Evolutionary conservation across 2,113 vertebrate genomes (phyloP).

Genomic region (rat (Rattus norvegicus)): GRCr8 NC_086031.1:23376501-23377000

Average conservation of each 20-base stretch:
- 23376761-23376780: background rate
- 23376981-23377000: background rate
- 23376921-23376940: constrained; percentile 44
- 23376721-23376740: background rate
- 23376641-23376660: no score
- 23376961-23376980: constrained; percentile 66
- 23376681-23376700: background rate
- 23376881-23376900: background rate
- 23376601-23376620: no score
- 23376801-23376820: constrained; percentile 5
- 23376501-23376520: no score
- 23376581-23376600: no score
- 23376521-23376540: no score
- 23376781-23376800: background rate
- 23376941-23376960: constrained; percentile 80
- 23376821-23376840: background rate
- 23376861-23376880: background rate
- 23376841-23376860: background rate
- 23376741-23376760: background rate
- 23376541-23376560: no score
- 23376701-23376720: background rate
- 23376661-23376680: background rate
- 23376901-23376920: background rate
- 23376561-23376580: no score
- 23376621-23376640: no score